Evolutionary conservation across 2,113 vertebrate genomes (phyloP), one percentile per base, ranked within the genome.

Genomic region (Pogona vitticeps): DNA sequence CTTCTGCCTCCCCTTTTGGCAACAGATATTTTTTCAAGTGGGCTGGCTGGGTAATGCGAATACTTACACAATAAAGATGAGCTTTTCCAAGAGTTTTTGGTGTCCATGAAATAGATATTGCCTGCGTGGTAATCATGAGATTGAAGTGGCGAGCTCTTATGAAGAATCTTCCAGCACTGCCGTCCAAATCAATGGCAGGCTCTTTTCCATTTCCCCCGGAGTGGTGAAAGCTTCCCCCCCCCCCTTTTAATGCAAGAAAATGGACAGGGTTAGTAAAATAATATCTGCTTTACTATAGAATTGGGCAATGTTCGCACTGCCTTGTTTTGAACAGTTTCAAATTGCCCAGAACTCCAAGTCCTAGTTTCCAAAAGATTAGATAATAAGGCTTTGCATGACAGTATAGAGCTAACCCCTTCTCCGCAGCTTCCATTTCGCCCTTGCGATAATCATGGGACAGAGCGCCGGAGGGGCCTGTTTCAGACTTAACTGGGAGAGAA

Each of bases 81-180:
- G 68, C 38, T 58, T 20, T 23, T 58, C 26, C 40, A 33, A 23
- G 63, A 40, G 18, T 8, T 33, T 68, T 68, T 70, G 80, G 81
- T 46, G 58, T 15, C 46, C 46, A 0, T 56, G n/a, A 36, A 72
- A 58, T 8, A 36, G 67, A 42, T 61, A 79, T 4, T 38, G 9
- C 28, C 13, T 14, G 26, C 2, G 72, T 7, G 33, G 28, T 13
- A 56, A 42, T 18, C 76, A n/a, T n/a, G 38, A 17, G 2, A 8
- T 33, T 1, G 46, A 68, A 85, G 80, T 46, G 77, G n/a, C 87
- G 67, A 63, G 23, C 8, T 8, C 12, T 85, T 67, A 23, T 3
- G 36, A 90, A 67, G 26, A 76, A 85, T 13, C 59, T 58, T 87
- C 71, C 75, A 84, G 40, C 71, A 52, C 31, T 31, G 67, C 91